Conservation (phyloP, 2,888 invertebrate species). For the Scaptomyza reducta region DNA sequence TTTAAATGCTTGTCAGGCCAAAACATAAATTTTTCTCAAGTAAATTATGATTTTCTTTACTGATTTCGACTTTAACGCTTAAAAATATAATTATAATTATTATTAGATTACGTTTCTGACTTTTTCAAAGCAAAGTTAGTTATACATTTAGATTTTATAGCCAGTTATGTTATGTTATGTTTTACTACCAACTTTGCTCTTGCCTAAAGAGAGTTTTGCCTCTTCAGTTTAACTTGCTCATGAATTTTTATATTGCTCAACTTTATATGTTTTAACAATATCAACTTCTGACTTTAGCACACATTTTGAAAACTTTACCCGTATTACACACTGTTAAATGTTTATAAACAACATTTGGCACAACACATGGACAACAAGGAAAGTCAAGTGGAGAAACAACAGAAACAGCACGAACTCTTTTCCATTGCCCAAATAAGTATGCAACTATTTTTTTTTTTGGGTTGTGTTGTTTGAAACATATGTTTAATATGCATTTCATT, state of each 20-base stretch:
- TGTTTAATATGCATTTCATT: conserved; percentile 76
- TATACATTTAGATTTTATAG: too few species aligned
- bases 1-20: too few species aligned
- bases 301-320: background rate
- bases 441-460: conserved; percentile 35
- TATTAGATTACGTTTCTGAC: too few species aligned
- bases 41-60: too few species aligned
- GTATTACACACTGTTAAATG: too few species aligned
- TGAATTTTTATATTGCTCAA: background rate
- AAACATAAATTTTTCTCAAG: too few species aligned
- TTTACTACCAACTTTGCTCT: too few species aligned
- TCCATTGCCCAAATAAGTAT: conserved; percentile 37
- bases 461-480: conserved; percentile 43
- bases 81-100: too few species aligned
- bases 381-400: conserved; percentile 1
- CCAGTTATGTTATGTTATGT: too few species aligned
- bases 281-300: background rate
- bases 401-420: conserved; percentile 5
- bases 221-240: background rate
- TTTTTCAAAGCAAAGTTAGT: too few species aligned
- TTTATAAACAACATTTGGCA: background rate
- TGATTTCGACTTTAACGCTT: too few species aligned
- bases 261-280: background rate
- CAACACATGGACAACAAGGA: conserved; percentile 7
- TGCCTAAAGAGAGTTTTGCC: too few species aligned